Evolutionary conservation across 1,140 invertebrate species (phyloP), one percentile per base, ranked within the genome.

Genomic region (Drosophila biarmipes): DNA sequence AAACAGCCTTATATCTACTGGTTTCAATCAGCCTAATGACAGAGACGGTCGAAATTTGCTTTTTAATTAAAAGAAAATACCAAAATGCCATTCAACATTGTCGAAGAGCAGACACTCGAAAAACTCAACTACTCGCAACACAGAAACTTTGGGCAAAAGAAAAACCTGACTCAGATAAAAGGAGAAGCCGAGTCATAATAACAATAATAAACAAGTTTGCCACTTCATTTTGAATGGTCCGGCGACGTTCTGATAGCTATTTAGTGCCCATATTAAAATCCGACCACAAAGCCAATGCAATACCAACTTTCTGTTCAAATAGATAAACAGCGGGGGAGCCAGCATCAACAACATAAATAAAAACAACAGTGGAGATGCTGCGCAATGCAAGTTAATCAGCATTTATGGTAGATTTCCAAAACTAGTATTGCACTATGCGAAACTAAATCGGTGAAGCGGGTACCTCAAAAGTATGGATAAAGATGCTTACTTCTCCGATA

Each of bases 51-150:
- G 55, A 48, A 87, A 87, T 87, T 87, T 89, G 84, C 79, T 80
- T 87, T 87, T 87, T 87, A 87, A 87, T 87, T 87, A 87, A 87
- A 90, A 69, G 84, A 87, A 87, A 87, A 87, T 87, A 87, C 55
- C 42, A 87, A 87, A 87, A 87, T 87, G 89, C 55, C 42, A 69
- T 56, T 71, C 64, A 71, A 69, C 63, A 56, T 69, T 69, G 61
- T 69, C 67, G 37, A 84, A 80, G 73, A 77, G 73, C 29, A 64
- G 66, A 54, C 79, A 89, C 84, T 89, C 59, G 54, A 87, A 73
- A 77, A 87, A 81, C 38, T 69, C 48, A 68, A 69, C 80, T 87
- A 87, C 49, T 76, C 21, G 49, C 53, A 53, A 38, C 46, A 46
- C n/a, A 48, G 43, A 35, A 34, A 63, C 57, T 69, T 69, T 62